Conservation (phyloP, 1,140 invertebrate genomes). For the Semibalanus balanoides region DNA sequence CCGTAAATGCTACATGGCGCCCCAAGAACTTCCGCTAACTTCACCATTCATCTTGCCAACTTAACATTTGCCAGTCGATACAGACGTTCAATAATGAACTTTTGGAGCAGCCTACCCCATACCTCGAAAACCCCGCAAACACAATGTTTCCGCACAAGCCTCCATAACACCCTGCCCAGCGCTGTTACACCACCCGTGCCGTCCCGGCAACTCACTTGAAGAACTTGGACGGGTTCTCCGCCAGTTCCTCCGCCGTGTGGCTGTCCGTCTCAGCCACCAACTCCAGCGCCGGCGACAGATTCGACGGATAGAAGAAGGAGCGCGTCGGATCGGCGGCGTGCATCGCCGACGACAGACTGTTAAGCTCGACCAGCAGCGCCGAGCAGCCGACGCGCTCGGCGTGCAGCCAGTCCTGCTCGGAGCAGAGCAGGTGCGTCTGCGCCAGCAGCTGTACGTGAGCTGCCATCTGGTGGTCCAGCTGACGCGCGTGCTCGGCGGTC, state of each 20-base stretch:
- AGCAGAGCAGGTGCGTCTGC: conserved; percentile 9
- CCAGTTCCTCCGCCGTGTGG: not conserved
- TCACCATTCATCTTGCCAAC: too few species aligned
- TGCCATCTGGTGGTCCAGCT: conserved; percentile 12
- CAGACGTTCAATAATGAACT: too few species aligned
- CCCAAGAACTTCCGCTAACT: too few species aligned
- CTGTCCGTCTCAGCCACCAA: not conserved
- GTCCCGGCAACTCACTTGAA: not conserved
- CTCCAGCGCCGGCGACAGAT: conserved; percentile 8
- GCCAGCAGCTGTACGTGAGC: conserved; percentile 15
- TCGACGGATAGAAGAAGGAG: conserved; percentile 12
- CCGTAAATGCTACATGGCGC: too few species aligned
- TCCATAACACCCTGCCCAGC: too few species aligned
- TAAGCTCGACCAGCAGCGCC: conserved; percentile 12
- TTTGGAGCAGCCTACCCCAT: too few species aligned
- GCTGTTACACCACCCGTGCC: too few species aligned
- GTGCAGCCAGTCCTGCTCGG: not conserved
- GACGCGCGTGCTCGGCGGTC: conserved; percentile 8
- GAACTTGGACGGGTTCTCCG: not conserved
- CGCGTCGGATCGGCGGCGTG: conserved; percentile 1
- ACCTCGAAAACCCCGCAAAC: too few species aligned
- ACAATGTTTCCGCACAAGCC: too few species aligned
- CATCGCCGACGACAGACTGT: conserved; percentile 12
- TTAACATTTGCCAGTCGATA: too few species aligned
- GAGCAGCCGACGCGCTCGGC: conserved; percentile 8